Evolutionary conservation across 2,888 invertebrate genomes (phyloP).

Genomic region (Nipponacmea schrenckii): DNA sequence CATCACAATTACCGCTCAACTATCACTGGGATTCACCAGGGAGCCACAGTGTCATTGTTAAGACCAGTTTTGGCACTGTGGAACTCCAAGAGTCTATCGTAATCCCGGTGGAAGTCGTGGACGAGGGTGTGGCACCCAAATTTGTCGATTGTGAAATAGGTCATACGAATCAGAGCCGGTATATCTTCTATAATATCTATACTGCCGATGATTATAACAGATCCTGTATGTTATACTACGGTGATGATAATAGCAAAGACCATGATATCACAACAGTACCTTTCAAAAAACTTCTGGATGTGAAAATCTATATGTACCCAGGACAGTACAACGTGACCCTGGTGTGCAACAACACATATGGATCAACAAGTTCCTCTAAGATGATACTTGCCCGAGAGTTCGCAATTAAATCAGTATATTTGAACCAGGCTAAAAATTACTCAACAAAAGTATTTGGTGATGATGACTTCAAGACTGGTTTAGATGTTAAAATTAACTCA

Average conservation of each 20-base stretch:
- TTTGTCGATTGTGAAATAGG: conserved; percentile 37
- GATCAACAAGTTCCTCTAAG: conserved; percentile 33
- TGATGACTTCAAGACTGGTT: conserved; percentile 24
- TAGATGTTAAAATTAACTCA: conserved; percentile 21
- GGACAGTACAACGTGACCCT: conserved; percentile 50
- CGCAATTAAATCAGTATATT: conserved; percentile 39
- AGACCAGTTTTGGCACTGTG: conserved; percentile 40
- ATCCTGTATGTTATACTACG: conserved; percentile 42
- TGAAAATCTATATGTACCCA: conserved; percentile 38
- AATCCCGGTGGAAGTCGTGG: conserved; percentile 46
- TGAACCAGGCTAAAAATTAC: conserved; percentile 28
- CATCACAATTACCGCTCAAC: conserved; percentile 31
- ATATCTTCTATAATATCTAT: conserved; percentile 34
- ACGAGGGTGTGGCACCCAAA: conserved; percentile 49
- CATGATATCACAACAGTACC: conserved; percentile 25
- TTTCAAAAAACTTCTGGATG: conserved; percentile 25
- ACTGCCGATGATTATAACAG: conserved; percentile 39
- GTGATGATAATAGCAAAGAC: conserved; percentile 31
- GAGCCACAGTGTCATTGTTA: conserved; percentile 44
- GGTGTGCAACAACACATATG: conserved; percentile 53
- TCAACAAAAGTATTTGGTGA: conserved; percentile 35
- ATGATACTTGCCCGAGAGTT: conserved; percentile 41
- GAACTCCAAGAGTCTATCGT: conserved; percentile 30
- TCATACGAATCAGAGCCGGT: conserved; percentile 28
- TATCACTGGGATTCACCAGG: conserved; percentile 55